Evolutionary conservation across 2,797 vertebrate genomes (phyloP).

Genomic region (Mustela erminea): DNA sequence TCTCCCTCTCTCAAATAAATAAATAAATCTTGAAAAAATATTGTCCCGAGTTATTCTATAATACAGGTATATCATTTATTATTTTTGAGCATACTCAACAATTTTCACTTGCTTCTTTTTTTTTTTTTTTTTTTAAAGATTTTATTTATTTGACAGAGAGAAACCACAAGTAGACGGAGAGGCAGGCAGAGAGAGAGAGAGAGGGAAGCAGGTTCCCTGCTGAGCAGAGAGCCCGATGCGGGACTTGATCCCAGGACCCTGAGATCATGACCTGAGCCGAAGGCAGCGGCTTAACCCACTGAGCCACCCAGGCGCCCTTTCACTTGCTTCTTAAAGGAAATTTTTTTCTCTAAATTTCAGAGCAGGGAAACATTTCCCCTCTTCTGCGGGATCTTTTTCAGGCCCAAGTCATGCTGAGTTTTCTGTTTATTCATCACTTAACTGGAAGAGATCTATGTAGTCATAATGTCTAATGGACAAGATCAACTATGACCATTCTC

Average conservation of each 20-base stretch:
- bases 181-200: too few relatives aligned
- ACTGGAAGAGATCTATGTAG: background rate
- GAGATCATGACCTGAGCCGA: too few relatives aligned
- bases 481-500: background rate
- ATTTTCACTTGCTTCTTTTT: background rate
- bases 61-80: background rate
- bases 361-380: background rate
- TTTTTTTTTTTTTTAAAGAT: too few relatives aligned
- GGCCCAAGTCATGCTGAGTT: background rate
- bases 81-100: background rate
- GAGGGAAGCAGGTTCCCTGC: too few relatives aligned
- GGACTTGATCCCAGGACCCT: too few relatives aligned
- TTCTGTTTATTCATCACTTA: background rate
- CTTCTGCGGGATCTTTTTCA: background rate
- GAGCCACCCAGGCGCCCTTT: too few relatives aligned
- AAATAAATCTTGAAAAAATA: too few relatives aligned
- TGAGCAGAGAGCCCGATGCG: too few relatives aligned
- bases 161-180: too few relatives aligned
- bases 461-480: background rate
- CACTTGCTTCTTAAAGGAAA: background rate
- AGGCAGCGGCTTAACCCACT: too few relatives aligned
- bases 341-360: background rate
- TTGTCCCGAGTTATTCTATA: background rate
- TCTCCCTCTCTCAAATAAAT: too few relatives aligned
- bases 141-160: too few relatives aligned